Conservation (phyloP, 2,888 invertebrate genomes). For the Drosophila setosimentum region DNA sequence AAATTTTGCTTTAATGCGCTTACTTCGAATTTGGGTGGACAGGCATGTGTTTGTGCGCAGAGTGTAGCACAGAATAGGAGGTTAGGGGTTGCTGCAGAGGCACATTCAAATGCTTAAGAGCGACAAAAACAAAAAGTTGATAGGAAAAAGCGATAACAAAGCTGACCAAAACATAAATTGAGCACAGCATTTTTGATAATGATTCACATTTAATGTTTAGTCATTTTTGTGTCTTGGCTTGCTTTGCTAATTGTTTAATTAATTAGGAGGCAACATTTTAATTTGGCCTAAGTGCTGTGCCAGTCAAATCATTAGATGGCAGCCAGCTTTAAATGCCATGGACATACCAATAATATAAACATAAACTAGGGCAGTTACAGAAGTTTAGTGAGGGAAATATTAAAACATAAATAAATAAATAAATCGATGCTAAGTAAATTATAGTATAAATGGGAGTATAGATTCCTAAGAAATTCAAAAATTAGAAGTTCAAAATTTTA, state of each 20-base stretch:
- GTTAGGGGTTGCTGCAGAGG: not conserved
- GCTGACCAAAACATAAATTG: slow-evolving; percentile 64
- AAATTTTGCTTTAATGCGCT: slow-evolving; percentile 75
- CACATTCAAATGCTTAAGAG: slow-evolving; percentile 28
- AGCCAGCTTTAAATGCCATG: slow-evolving; percentile 61
- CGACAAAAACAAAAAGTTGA: slow-evolving; percentile 22
- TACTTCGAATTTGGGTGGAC: slow-evolving; percentile 49
- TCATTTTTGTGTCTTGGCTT: slow-evolving; percentile 12
- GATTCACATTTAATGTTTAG: slow-evolving; percentile 42
- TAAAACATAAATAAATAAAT: not conserved
- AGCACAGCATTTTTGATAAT: slow-evolving; percentile 68
- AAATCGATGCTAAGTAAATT: not conserved
- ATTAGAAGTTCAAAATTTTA: not conserved
- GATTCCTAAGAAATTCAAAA: not conserved
- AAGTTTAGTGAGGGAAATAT: slow-evolving; percentile 8
- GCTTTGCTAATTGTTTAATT: slow-evolving; percentile 70
- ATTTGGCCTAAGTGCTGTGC: slow-evolving; percentile 74
- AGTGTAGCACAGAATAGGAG: not conserved
- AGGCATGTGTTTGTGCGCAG: slow-evolving; percentile 9
- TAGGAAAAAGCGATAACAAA: not conserved
- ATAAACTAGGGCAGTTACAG: slow-evolving; percentile 32
- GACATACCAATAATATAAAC: slow-evolving; percentile 32
- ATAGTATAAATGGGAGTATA: not conserved
- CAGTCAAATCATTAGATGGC: slow-evolving; percentile 70
- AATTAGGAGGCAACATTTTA: slow-evolving; percentile 76